Evolutionary conservation across 2,797 vertebrate species (phyloP), one percentile per base, ranked within the genome.

Genomic region (Stomatorhinus walkeri): DNA sequence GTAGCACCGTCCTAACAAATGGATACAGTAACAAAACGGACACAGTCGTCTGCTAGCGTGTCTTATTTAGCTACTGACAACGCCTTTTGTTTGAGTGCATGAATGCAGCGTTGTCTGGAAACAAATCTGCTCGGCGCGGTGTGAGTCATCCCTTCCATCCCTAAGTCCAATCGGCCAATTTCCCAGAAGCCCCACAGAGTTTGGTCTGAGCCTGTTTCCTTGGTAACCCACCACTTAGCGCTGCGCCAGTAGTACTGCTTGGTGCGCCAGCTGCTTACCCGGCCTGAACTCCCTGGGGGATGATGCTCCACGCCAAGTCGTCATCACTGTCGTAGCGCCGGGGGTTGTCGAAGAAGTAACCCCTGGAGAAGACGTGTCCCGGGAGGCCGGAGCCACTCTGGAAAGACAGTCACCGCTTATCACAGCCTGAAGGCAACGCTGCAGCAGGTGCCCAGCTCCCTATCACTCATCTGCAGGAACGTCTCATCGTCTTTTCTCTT

Each of bases 281-380:
- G 92, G 94, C 93, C 90, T 95, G 95, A 79, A 94, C 88, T 19
- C 94, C 94, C 91, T 95, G 95, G 10, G 95, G 95, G 54, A 94
- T 93, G 68, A 94, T 93, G 87, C 94, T 96, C 96, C 96, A 96
- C 0, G 95, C 95, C 19, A 96, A 93, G 68, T 96, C 95, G 0
- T 96, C 96, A 2, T 96, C 96, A 0, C 96, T 96, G 91, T 96
- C 96, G 0, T 96, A 96, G 93, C 96, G 94, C 56, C 95, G 94
- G 84, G 96, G 96, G 90, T 96, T 96, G 92, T 96, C 96, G 87
- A 96, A 96, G 94, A 96, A 96, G 16, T 96, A 96, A 24, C 95
- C 96, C 52, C 95, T 94, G 90, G 94, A 95, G 93, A 96, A 96
- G 87, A 94, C 94, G 0, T 95, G 95, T 89, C 93, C 95, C 16